Conservation (phyloP, 2,888 invertebrate species). For the Chrysina gloriosa region DNA sequence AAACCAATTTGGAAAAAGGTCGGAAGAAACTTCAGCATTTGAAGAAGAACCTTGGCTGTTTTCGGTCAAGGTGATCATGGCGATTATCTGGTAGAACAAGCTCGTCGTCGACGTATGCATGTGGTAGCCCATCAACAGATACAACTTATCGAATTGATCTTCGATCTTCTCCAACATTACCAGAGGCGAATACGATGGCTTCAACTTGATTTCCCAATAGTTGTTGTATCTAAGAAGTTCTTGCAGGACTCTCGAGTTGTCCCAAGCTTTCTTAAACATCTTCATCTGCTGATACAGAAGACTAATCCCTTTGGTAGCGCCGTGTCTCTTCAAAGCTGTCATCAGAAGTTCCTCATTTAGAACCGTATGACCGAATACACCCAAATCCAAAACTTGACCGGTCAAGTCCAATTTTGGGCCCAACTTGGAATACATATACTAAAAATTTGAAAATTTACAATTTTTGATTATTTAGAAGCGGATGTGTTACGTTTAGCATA, state of each 20-base stretch:
- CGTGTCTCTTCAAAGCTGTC: conserved; percentile 67
- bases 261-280: conserved; percentile 57
- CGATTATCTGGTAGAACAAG: conserved; percentile 68
- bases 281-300: conserved; percentile 22
- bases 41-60: conserved; percentile 51
- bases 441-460: conserved; percentile 1
- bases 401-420: conserved; percentile 65
- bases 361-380: conserved; percentile 73
- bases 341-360: conserved; percentile 68
- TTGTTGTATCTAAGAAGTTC: conserved; percentile 58
- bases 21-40: background rate
- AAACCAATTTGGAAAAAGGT: too few species aligned
- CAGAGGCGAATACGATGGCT: conserved; percentile 52
- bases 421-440: conserved; percentile 37
- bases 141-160: conserved; percentile 51
- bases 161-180: conserved; percentile 62
- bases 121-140: conserved; percentile 63
- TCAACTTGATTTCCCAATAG: conserved; percentile 59
- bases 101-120: conserved; percentile 65
- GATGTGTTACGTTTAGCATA: conserved; percentile 35
- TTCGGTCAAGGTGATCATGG: conserved; percentile 69
- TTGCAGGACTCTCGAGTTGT: conserved; percentile 58
- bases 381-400: conserved; percentile 70
- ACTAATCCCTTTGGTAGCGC: conserved; percentile 50
- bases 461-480: background rate